A percentile compares a stretch with the other conserved stretches of the same genome.
phyloP scores from a whole-genome alignment of 2,888 invertebrate genomes.

The Orthonychiurus folsomi region DNA sequence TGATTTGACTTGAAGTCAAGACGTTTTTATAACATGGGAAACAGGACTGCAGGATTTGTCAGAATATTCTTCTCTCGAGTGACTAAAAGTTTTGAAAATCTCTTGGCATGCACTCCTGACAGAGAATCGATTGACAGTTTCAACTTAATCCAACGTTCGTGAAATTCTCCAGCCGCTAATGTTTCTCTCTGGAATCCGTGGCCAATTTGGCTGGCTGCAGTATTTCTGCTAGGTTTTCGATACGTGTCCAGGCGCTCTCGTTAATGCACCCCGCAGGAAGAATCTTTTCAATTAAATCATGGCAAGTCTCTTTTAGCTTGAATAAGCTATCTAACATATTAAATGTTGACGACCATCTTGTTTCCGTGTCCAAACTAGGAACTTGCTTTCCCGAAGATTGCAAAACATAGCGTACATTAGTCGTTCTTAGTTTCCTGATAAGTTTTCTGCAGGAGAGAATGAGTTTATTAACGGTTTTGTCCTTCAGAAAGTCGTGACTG shows the following conservation, averaged over 20 bases:
- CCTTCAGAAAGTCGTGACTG: slow-evolving; percentile 4
- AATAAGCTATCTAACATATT: slow-evolving; percentile 5
- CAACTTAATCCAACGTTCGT: neutral
- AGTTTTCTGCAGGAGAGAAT: neutral
- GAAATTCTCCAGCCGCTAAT: slow-evolving; percentile 2
- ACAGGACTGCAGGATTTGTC: neutral
- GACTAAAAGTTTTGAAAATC: neutral
- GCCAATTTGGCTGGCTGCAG: slow-evolving; percentile 5
- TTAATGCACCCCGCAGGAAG: neutral
- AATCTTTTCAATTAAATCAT: neutral
- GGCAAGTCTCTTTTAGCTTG: neutral
- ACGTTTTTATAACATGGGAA: slow-evolving; percentile 1
- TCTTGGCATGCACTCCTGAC: neutral
- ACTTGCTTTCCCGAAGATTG: neutral
- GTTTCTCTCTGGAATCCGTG: neutral
- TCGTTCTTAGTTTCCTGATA: neutral
- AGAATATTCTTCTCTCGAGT: neutral
- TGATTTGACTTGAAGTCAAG: neutral
- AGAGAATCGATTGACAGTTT: neutral
- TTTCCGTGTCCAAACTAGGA: neutral
- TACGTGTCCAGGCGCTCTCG: neutral
- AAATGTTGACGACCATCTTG: slow-evolving; percentile 3
- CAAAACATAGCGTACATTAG: slow-evolving; percentile 1
- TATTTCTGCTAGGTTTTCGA: neutral
- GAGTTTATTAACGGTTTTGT: neutral